phyloP scores from a whole-genome alignment of 2,113 vertebrate species.

The Todiramphus chloris region DNA sequence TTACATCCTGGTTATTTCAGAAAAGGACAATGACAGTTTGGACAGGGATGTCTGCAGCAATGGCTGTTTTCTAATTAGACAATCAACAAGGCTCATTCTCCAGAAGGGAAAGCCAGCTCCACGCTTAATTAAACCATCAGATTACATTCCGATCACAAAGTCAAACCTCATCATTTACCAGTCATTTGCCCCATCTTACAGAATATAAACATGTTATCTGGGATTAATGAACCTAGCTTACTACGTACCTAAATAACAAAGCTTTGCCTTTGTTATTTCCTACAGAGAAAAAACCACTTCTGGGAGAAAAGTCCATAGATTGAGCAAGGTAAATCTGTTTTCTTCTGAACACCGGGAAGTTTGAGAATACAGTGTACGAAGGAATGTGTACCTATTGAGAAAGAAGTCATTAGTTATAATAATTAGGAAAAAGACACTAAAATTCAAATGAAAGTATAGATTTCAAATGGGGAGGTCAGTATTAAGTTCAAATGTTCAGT shows the following conservation, averaged over 20 bases:
- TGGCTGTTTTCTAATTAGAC: neutral
- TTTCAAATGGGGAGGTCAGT: neutral
- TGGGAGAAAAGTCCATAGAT: slow-evolving; percentile 92
- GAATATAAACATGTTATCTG: neutral
- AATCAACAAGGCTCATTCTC: neutral
- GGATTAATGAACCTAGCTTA: neutral
- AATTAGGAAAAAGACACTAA: neutral
- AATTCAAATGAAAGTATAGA: neutral
- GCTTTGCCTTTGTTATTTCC: slow-evolving; percentile 92
- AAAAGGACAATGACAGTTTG: neutral
- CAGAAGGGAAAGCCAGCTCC: neutral
- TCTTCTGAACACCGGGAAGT: slow-evolving; percentile 85
- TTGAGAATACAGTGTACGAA: slow-evolving; percentile 91
- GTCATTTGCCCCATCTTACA: neutral
- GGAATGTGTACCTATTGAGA: slow-evolving; percentile 86
- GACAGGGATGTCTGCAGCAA: neutral
- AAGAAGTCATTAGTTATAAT: neutral
- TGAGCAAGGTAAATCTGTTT: slow-evolving; percentile 78
- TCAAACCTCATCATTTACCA: neutral
- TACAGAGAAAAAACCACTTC: slow-evolving; percentile 92
- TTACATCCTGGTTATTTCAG: neutral
- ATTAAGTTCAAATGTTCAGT: neutral
- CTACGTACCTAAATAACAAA: slow-evolving; percentile 86
- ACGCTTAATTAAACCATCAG: neutral
- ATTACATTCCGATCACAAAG: neutral